phyloP scores from a whole-genome alignment of 2,113 vertebrate species.

The Promerops cafer region DNA sequence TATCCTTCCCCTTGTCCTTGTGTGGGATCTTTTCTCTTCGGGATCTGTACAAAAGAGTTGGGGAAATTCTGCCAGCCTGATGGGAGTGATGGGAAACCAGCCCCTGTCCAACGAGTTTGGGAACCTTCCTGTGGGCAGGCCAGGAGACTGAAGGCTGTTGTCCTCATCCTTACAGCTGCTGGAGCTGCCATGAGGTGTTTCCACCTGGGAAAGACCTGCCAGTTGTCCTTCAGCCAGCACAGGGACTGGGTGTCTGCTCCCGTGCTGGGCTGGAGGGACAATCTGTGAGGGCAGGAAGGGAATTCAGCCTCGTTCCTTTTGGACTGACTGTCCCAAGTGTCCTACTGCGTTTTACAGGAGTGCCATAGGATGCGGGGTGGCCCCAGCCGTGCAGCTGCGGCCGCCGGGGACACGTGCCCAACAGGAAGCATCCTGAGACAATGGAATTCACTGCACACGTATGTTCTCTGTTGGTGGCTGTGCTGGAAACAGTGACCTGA shows the following conservation, averaged over 20 bases:
- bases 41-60: neutral
- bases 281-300: neutral
- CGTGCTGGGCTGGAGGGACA: rapidly evolving
- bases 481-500: neutral
- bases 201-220: neutral
- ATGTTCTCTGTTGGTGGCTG: neutral
- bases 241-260: neutral
- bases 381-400: neutral
- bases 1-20: neutral
- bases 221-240: neutral
- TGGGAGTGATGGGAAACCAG: neutral
- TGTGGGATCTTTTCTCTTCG: neutral
- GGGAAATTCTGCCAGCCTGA: neutral
- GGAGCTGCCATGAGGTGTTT: neutral
- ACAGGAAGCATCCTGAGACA: conserved; percentile 34
- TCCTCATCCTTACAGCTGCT: neutral
- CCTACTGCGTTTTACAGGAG: neutral
- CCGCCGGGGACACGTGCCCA: neutral
- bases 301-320: neutral
- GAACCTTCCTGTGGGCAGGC: neutral
- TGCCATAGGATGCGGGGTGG: neutral
- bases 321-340: neutral
- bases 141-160: neutral
- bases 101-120: neutral
- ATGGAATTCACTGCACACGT: conserved; percentile 1